A percentile compares a stretch with the other conserved stretches of the same genome.
Conservation (phyloP, 1,140 invertebrate genomes). For the Aphis craccivora region DNA sequence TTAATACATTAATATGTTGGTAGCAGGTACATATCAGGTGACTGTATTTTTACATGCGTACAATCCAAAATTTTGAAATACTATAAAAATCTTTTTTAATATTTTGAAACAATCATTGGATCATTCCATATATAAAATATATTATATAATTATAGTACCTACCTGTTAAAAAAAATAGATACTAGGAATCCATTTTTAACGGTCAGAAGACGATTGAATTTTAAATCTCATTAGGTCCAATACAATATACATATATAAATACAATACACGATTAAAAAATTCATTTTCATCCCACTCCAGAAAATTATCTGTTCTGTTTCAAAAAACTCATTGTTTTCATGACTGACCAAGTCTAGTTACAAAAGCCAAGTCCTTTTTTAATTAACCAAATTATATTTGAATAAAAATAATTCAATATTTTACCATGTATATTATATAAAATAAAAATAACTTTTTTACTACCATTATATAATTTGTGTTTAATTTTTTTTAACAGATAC, state of each 20-base stretch:
- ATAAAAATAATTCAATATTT: too few relatives aligned
- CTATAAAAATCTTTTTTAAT: constrained; percentile 62
- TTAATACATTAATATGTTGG: too few relatives aligned
- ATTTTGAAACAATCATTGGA: constrained; percentile 59
- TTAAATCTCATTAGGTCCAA: neutral
- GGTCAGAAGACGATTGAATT: constrained; percentile 1
- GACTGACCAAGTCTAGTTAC: neutral
- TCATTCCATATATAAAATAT: constrained; percentile 53
- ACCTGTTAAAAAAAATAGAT: neutral
- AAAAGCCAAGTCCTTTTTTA: too few relatives aligned
- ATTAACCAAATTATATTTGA: too few relatives aligned
- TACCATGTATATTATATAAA: too few relatives aligned
- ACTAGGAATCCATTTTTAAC: neutral
- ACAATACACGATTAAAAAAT: too few relatives aligned
- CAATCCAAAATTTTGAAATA: constrained; percentile 64
- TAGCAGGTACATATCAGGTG: constrained; percentile 60
- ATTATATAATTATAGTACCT: neutral
- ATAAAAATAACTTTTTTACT: too few relatives aligned
- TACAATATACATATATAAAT: neutral
- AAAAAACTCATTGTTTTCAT: too few relatives aligned
- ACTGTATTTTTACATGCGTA: constrained; percentile 64
- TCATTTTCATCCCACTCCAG: too few relatives aligned
- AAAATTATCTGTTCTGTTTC: too few relatives aligned
- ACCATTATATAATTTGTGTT: too few relatives aligned
- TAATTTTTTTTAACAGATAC: too few relatives aligned